Evolutionary conservation across 2,113 vertebrate species (phyloP).

Genomic region (Leptobrachium ailaonicum): DNA sequence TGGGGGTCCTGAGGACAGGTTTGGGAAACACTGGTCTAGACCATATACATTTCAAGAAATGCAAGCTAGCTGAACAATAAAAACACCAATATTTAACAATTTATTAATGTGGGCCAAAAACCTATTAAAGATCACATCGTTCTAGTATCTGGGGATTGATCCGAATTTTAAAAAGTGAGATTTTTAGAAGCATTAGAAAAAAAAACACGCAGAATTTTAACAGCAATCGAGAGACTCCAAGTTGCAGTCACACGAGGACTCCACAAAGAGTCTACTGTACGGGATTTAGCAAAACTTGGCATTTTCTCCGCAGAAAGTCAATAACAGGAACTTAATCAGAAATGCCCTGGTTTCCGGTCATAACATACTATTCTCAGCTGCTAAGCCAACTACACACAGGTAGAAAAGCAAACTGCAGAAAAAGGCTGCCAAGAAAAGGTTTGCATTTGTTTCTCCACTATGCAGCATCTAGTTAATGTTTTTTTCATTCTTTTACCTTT

Average conservation of each 20-base stretch:
- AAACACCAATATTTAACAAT: too few species aligned
- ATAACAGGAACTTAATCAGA: conserved; percentile 93
- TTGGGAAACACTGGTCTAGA: too few species aligned
- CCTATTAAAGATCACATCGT: too few species aligned
- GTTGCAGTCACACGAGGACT: conserved; percentile 38
- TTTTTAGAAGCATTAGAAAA: background rate
- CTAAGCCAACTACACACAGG: conserved; percentile 53
- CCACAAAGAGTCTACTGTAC: conserved; percentile 60
- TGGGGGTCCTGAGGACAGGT: too few species aligned
- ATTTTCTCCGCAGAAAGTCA: conserved; percentile 72
- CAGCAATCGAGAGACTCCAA: conserved; percentile 47
- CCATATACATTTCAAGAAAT: too few species aligned
- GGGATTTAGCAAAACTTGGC: conserved; percentile 59
- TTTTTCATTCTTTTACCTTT: background rate
- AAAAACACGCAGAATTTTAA: background rate
- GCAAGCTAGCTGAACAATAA: too few species aligned
- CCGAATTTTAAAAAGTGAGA: background rate
- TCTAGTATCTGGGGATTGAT: too few species aligned
- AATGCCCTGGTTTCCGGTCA: conserved; percentile 81
- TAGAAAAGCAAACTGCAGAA: conserved; percentile 65
- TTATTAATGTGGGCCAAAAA: too few species aligned
- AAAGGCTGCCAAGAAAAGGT: conserved; percentile 40
- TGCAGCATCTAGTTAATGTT: background rate
- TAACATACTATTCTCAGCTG: conserved; percentile 66
- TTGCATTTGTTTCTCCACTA: conserved; percentile 33